phyloP scores from a whole-genome alignment of 2,797 vertebrate species.

The Coracias cyanogaster region DNA sequence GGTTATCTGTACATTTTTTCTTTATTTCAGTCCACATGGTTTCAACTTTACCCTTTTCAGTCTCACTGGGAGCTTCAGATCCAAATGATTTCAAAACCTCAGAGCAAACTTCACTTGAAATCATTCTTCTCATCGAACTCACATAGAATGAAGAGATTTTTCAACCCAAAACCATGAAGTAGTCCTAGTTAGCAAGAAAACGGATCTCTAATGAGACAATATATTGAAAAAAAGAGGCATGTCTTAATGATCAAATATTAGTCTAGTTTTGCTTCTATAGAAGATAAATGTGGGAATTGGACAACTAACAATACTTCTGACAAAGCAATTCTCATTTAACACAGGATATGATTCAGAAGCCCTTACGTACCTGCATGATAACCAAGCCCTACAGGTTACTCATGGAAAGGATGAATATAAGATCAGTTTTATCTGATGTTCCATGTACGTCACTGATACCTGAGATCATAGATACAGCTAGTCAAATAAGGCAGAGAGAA shows the following conservation, averaged over 20 bases:
- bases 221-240: neutral
- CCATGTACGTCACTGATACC: fast-evolving
- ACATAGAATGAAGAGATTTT: neutral
- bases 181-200: neutral
- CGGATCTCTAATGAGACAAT: neutral
- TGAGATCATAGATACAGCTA: neutral
- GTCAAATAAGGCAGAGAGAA: neutral
- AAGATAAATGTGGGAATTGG: neutral
- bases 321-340: neutral
- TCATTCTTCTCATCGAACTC: neutral
- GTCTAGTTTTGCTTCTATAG: neutral
- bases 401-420: neutral
- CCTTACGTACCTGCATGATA: neutral
- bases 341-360: neutral
- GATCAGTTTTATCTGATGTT: neutral
- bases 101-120: constrained; percentile 14
- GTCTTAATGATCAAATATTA: neutral
- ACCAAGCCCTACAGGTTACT: neutral
- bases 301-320: neutral
- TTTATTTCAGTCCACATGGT: constrained; percentile 10
- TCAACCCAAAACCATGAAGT: neutral
- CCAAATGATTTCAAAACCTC: constrained; percentile 6
- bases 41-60: constrained; percentile 46
- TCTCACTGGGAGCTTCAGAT: constrained; percentile 29
- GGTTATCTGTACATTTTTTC: constrained; percentile 41